phyloP scores from a whole-genome alignment of 2,888 invertebrate species.

The Stegophylla sp. region DNA sequence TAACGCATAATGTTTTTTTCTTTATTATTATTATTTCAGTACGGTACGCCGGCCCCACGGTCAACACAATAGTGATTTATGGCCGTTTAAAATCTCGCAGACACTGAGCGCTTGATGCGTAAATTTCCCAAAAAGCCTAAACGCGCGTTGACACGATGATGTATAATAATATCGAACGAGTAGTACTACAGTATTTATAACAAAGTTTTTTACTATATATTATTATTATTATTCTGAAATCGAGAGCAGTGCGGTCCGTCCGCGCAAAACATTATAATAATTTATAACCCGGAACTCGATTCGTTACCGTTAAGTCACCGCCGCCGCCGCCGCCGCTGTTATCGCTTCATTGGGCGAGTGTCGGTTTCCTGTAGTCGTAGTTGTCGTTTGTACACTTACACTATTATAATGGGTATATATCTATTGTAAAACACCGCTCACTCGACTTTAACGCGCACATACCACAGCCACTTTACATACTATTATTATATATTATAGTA shows the following conservation, averaged over 20 bases:
- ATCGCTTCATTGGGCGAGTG: slow-evolving; percentile 27
- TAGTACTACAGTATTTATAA: no score
- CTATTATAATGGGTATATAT: neutral
- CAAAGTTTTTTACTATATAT: no score
- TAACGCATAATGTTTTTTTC: no score
- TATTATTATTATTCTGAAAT: no score
- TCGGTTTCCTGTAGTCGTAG: slow-evolving; percentile 22
- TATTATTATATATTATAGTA: neutral
- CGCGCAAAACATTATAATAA: no score
- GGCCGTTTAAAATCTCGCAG: neutral
- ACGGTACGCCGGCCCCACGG: neutral
- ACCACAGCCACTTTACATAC: neutral
- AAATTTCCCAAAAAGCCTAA: no score
- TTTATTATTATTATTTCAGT: no score
- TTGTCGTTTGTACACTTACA: no score
- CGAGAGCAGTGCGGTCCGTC: no score
- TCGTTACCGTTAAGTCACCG: slow-evolving; percentile 52
- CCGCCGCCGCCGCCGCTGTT: slow-evolving; percentile 5
- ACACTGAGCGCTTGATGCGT: neutral
- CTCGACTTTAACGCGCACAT: slow-evolving; percentile 7
- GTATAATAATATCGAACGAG: no score
- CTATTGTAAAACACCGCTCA: neutral
- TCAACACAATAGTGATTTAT: slow-evolving; percentile 42
- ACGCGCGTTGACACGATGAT: no score
- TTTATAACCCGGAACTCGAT: slow-evolving; percentile 48